Percentiles rank a stretch among this genome's conserved stretches.
These are phyloP conservation scores for Pseudochirops corinnae DNA, from an alignment of 2,797 vertebrate species.

Conservation along the genomic window DNA sequence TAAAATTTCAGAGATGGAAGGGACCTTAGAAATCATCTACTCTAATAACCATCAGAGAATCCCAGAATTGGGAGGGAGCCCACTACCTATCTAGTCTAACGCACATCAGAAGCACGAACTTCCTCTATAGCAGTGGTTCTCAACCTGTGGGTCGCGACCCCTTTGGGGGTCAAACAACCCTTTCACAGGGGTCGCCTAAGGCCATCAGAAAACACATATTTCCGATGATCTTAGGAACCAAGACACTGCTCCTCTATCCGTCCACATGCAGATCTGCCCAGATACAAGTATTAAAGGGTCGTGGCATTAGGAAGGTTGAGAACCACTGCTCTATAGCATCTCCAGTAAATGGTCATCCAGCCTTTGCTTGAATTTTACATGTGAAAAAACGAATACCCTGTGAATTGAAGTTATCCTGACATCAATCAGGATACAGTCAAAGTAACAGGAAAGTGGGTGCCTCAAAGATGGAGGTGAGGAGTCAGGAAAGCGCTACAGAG, in stretches of 20 bases:
- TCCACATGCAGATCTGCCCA: no score
- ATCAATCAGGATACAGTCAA: neutral
- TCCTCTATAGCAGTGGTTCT: neutral
- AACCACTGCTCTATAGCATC: neutral
- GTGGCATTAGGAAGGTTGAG: no score
- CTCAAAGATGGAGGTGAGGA: neutral
- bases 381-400: neutral
- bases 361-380: neutral
- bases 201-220: no score
- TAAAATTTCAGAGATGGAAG: neutral
- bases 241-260: no score
- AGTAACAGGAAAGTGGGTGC: slow-evolving; percentile 16
- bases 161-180: no score
- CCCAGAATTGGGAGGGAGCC: neutral
- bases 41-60: neutral
- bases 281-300: no score
- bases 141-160: no score
- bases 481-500: neutral
- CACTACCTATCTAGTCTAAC: neutral
- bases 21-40: neutral
- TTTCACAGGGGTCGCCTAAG: no score
- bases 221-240: no score
- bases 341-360: neutral
- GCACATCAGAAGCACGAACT: neutral
- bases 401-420: neutral